Percentiles rank a stretch among this genome's conserved stretches.
These are phyloP conservation scores for Ctena decussata DNA, from an alignment of 2,888 invertebrate genomes.

Conservation along the genomic window DNA sequence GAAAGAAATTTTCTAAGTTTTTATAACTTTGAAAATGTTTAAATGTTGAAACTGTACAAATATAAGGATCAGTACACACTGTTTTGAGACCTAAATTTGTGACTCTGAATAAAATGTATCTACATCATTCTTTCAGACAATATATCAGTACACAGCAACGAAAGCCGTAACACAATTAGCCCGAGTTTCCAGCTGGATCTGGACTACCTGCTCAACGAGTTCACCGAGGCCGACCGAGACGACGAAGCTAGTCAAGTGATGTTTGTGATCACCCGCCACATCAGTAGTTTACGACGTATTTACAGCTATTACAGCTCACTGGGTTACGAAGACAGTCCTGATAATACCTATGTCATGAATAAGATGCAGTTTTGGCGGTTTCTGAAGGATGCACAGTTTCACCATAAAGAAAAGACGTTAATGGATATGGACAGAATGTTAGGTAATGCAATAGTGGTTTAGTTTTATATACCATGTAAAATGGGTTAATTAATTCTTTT, in stretches of 20 bases:
- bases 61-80: too few relatives aligned
- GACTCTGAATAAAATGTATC: too few relatives aligned
- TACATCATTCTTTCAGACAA: slow-evolving; percentile 78
- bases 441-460: too few relatives aligned
- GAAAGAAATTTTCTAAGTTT: too few relatives aligned
- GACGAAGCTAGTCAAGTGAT: slow-evolving; percentile 85
- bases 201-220: slow-evolving; percentile 81
- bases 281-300: slow-evolving; percentile 84
- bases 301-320: slow-evolving; percentile 85
- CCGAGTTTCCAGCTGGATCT: slow-evolving; percentile 87
- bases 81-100: too few relatives aligned
- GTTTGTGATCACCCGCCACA: slow-evolving; percentile 85
- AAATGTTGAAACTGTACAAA: too few relatives aligned
- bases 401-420: slow-evolving; percentile 82
- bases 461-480: too few relatives aligned
- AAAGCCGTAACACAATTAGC: slow-evolving; percentile 85
- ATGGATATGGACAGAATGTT: slow-evolving; percentile 85
- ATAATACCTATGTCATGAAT: slow-evolving; percentile 86
- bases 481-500: too few relatives aligned
- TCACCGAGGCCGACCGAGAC: slow-evolving; percentile 81
- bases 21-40: too few relatives aligned
- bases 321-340: slow-evolving; percentile 85
- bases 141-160: slow-evolving; percentile 85
- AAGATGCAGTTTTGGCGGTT: slow-evolving; percentile 87
- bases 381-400: slow-evolving; percentile 85